A percentile compares a stretch with the other conserved stretches of the same genome.
Evolutionary conservation across 2,113 vertebrate species (phyloP).

Genomic region (Pseudonaja textilis): DNA sequence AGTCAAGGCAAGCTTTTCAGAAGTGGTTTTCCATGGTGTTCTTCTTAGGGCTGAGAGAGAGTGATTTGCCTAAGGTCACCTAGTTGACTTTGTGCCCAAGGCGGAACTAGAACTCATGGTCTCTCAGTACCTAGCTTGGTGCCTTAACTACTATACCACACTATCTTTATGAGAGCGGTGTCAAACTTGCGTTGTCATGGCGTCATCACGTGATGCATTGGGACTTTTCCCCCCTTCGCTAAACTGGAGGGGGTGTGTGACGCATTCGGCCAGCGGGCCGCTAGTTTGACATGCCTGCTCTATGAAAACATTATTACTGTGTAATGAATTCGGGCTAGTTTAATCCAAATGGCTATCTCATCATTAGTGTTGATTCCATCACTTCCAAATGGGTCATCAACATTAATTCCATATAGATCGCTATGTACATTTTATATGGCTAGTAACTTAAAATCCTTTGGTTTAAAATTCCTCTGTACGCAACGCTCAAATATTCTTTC

Average conservation of each 20-base stretch:
- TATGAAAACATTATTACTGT: neutral
- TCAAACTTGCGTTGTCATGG: too few species aligned
- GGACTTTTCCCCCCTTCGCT: too few species aligned
- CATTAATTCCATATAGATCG: neutral
- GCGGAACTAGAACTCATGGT: neutral
- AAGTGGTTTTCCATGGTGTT: neutral
- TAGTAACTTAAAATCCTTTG: fast-evolving
- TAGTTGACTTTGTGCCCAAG: neutral
- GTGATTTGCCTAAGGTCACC: neutral
- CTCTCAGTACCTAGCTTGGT: neutral
- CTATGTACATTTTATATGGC: neutral
- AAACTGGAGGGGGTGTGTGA: too few species aligned
- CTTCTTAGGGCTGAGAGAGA: neutral
- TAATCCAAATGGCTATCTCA: neutral
- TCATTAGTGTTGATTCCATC: neutral
- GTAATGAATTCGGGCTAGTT: neutral
- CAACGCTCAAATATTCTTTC: neutral
- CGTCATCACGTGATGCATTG: too few species aligned
- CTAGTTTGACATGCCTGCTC: neutral
- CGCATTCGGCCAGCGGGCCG: too few species aligned
- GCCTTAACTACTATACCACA: neutral
- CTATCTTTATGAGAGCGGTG: neutral
- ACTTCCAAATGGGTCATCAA: neutral
- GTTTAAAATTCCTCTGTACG: neutral
- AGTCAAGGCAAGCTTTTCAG: neutral